Base-by-base conservation (phyloP, 2,888 invertebrate species). In the Xanthostigma xanthostigma region DNA sequence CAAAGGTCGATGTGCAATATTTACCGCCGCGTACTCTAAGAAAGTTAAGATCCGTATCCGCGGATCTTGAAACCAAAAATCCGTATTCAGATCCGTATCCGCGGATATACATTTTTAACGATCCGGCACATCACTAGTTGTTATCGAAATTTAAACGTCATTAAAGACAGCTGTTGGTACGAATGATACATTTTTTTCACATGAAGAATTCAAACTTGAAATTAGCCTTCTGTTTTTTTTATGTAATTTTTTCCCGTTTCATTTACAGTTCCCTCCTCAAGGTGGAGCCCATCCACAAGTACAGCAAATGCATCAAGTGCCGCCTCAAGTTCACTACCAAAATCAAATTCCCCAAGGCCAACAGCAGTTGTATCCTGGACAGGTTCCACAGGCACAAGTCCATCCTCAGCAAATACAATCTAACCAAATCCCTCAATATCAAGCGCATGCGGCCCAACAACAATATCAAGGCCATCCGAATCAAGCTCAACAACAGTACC, bases 281-380 rank as follows among this genome's bases (percentile, higher is more conserved):
- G 48, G 50, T 9, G 42, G 48, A 36, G 37, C 50, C 44, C 52
- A 45, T 36, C 47, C 44, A 8, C 53, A 50, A 38, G 44, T 51
- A 62, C 62, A 60, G 48, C 17, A 37, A 54, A 50, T 13, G 40
- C 45, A 44, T 13, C 33, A 44, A 9, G 54, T 50, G 12, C 54
- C 53, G 1, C 53, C 56, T 46, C 55, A 54, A 48, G 50, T 39
- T 45, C 51, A 53, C 4, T 50, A 49, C 35, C 56, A 49, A 48
- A 51, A 51, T 44, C 49, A 42, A 17, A 42, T 46, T 14, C 48
- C 44, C 12, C 44, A 53, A 45, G 47, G 47, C n/a, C 41, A 45
- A 46, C 17, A 51, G 14, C 54, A 51, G 38, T 41, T 43, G 36
- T 56, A 56, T 49, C 59, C 54, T 36, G 57, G 55, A 27, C 59